Percentiles rank a stretch among this genome's conserved stretches.
Conservation (phyloP, 2,113 vertebrate species). For the Psophia crepitans region DNA sequence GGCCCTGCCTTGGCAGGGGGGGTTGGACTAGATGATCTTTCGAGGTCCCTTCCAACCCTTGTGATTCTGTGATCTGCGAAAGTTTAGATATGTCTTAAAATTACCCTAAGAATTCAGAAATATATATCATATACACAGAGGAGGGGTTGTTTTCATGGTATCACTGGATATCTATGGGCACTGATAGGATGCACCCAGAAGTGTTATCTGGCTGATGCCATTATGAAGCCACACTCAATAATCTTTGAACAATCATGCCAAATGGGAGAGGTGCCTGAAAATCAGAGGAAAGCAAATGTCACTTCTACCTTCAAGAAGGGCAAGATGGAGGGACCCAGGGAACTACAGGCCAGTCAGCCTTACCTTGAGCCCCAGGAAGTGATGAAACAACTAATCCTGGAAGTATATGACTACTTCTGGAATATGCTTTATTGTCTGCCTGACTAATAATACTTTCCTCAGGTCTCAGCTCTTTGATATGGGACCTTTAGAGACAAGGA, state of each 20-base stretch:
- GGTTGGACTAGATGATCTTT: no score
- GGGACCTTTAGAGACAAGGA: background rate
- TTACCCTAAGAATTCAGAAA: background rate
- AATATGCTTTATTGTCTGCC: background rate
- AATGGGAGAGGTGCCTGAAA: background rate
- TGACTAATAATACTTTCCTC: background rate
- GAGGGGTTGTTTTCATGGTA: rapidly evolving
- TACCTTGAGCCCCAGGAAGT: background rate
- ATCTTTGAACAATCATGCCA: background rate
- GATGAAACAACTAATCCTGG: background rate
- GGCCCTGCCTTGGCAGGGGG: no score
- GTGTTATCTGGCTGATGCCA: background rate
- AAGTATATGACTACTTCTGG: background rate
- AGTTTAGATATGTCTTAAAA: background rate
- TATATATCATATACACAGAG: background rate
- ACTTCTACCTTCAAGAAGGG: background rate
- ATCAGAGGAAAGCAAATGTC: background rate
- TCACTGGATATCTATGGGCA: background rate
- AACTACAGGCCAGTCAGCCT: background rate
- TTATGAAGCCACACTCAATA: background rate
- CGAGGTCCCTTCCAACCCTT: no score
- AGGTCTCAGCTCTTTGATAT: background rate
- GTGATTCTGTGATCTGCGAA: no score
- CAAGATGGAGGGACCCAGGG: background rate
- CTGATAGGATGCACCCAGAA: background rate